Base-by-base conservation (phyloP, 2,797 vertebrate genomes). In the Chelidonichthys spinosus region DNA sequence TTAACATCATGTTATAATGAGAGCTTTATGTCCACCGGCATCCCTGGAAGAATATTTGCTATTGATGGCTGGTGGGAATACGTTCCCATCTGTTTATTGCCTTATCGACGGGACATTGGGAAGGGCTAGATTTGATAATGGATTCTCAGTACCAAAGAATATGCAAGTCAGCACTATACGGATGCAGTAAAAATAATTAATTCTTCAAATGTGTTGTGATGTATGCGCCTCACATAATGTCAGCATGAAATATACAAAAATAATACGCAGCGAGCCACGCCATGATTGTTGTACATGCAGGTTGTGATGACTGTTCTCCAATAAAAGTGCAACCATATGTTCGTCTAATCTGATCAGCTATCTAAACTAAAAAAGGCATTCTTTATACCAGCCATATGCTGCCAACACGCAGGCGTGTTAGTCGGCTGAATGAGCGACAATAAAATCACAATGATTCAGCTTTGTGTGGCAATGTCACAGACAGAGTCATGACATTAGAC, bases 61-160 rank as follows among this genome's bases (percentile, higher is more conserved):
- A 77, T 79, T 58, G 72, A 84, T 70, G 78, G 70, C 67, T 72
- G 67, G 49, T 72, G 71, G 79, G 74, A 87, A 85, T 76, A 88
- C 53, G 74, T 79, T 83, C 81, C 75, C 71, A 82, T 87, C 66
- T 52, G 65, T 86, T 86, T 78, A 81, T 84, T 82, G 64, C 71
- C 69, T 65, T 78, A 89, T 86, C 89, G 78, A 89, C 80, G 69
- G 61, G 92, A 92, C 87, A 89, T 72, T 83, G 90, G 92, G 92
- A 94, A 91, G 88, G 65, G 81, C 88, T 92, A 65, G 52, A 65
- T 85, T 74, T 83, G 59, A 84, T 87, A 77, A 85, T 54, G 81
- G 58, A 62, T 77, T 89, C 88, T 65, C 75, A 87, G 76, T 76
- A 77, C 39, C 40, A 49, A 80, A 72, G 39, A 69, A 85, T 52